phyloP scores from a whole-genome alignment of 2,797 vertebrate genomes.

The Gymnodraco acuticeps region DNA sequence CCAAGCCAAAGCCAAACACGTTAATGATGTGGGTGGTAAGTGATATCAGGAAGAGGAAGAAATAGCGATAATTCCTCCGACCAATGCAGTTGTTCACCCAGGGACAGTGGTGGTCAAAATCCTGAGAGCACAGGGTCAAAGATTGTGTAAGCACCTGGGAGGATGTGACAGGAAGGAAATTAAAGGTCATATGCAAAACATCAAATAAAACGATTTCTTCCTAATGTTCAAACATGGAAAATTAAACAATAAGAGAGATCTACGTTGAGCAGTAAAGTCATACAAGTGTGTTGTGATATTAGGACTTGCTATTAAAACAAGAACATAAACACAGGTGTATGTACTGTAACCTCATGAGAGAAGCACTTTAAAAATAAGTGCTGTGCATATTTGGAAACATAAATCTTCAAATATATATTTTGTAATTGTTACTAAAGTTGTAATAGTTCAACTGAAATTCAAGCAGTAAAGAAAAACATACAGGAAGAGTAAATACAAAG shows the following conservation, averaged over 20 bases:
- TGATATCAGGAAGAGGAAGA: slow-evolving; percentile 97
- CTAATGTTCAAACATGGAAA: slow-evolving; percentile 11
- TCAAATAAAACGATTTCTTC: slow-evolving; percentile 5
- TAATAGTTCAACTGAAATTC: not conserved
- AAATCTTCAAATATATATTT: not conserved
- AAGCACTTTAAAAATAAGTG: not conserved
- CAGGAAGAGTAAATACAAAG: not conserved
- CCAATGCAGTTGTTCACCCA: slow-evolving; percentile 99
- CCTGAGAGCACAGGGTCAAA: slow-evolving; percentile 78
- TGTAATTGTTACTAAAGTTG: not conserved
- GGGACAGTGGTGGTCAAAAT: slow-evolving; percentile 99
- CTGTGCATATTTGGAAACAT: not conserved
- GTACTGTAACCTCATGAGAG: not conserved
- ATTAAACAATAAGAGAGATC: slow-evolving; percentile 44
- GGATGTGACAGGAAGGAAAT: not conserved
- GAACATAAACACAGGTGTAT: not conserved
- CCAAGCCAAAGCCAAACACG: slow-evolving; percentile 94
- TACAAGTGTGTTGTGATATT: slow-evolving; percentile 21
- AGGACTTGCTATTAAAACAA: slow-evolving; percentile 12
- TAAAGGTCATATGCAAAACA: not conserved
- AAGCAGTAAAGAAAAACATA: not conserved
- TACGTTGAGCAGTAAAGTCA: slow-evolving; percentile 22
- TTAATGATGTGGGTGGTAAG: slow-evolving; percentile 95
- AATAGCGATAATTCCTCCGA: slow-evolving; percentile 97
- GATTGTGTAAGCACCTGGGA: not conserved